Base-by-base conservation (phyloP, 2,888 invertebrate species). In the Epistrophe grossulariae region DNA sequence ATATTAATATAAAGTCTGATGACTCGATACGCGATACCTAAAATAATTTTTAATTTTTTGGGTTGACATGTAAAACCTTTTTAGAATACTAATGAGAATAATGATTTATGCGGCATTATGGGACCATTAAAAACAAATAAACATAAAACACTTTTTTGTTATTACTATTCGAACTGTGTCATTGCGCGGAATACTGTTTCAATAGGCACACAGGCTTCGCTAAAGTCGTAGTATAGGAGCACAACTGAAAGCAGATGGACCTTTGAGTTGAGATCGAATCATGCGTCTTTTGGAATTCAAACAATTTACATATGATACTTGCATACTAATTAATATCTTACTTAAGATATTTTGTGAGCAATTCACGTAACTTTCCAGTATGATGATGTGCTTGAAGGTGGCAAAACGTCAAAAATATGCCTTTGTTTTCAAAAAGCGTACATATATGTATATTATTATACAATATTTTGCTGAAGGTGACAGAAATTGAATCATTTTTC, bases 71-170 rank as follows among this genome's bases (percentile, higher is more conserved):
- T 79, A 83, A 87, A 83, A 79, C 79, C 71, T 77, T 76, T 71
- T 62, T 72, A 15, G 87, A 88, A 89, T 89, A 89, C 88, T 89
- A 89, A 89, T 88, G 79, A 80, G 79, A 76, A 79, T 62, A 83
- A 89, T 90, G 89, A 90, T 90, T 90, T 90, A 90, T 89, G 85
- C 82, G 89, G 89, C 89, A 89, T 90, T 90, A 89, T 89, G 84
- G 88, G 88, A 78, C 82, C 89, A 89, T 90, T 90, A 89, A 90
- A 90, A 90, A 80, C 89, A 90, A 90, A 90, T 90, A 90, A 90
- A 89, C 88, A 88, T 89, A 84, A 89, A 89, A 89, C 89, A 87
- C 83, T 74, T 83, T 82, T 83, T 87, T 87, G 76, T 87, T 87
- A 83, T 87, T 87, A 76, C 59, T 79, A 83, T 83, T 83, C 87